Conservation (phyloP, 2,113 vertebrate genomes). For the Junco hyemalis region DNA sequence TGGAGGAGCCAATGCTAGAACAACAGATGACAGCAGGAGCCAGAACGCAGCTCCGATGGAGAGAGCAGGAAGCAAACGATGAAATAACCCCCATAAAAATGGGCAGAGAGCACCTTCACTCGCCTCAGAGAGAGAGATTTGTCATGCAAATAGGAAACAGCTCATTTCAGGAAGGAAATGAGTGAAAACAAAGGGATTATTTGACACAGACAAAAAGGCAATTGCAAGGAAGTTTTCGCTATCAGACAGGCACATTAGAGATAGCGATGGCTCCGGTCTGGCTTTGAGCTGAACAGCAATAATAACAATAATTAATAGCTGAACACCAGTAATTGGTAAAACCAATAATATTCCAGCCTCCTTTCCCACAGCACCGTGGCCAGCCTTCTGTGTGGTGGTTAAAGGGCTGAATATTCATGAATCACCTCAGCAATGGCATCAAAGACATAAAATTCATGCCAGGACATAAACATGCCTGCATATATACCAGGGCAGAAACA, state of each 20-base stretch:
- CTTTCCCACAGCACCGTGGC: neutral
- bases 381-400: neutral
- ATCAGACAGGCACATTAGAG: neutral
- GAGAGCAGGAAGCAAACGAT: neutral
- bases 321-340: neutral
- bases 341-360: neutral
- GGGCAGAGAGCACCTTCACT: neutral
- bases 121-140: neutral
- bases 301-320: no score
- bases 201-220: neutral
- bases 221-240: neutral
- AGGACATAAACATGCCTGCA: accelerated
- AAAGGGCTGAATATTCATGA: neutral
- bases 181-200: neutral
- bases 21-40: neutral
- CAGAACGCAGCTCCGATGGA: neutral
- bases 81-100: neutral
- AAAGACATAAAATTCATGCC: neutral
- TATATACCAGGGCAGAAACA: neutral
- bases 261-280: neutral
- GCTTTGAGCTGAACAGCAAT: neutral
- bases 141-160: neutral
- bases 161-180: neutral
- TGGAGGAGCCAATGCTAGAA: neutral
- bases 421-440: neutral